Evolutionary conservation across 2,888 invertebrate species (phyloP).

Genomic region (Temnothorax unifasciatus): DNA sequence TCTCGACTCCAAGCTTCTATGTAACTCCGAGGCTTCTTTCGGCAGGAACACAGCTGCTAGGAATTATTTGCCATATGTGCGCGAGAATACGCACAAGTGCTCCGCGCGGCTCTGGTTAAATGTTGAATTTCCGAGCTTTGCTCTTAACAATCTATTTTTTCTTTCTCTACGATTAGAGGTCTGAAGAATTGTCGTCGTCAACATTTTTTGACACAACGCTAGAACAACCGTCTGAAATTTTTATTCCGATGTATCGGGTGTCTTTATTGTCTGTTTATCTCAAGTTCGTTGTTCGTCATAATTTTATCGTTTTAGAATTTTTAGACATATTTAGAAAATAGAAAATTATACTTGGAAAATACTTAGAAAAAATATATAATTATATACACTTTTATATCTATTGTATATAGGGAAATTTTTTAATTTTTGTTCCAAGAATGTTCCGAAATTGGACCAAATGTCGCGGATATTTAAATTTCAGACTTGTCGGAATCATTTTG

Average conservation of each 20-base stretch:
- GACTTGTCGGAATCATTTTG: not conserved
- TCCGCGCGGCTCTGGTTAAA: not conserved
- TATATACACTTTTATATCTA: not conserved
- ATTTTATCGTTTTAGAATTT: not conserved
- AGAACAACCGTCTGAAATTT: not conserved
- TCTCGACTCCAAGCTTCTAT: conserved; percentile 17
- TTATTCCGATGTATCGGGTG: not conserved
- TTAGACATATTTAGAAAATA: no score
- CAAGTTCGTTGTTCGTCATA: not conserved
- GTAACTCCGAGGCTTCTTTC: conserved; percentile 11
- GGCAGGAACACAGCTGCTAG: not conserved
- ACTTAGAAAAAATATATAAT: not conserved
- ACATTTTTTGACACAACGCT: no score
- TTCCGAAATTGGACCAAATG: not conserved
- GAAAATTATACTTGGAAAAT: no score
- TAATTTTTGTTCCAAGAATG: not conserved
- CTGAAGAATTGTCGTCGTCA: not conserved
- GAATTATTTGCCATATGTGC: not conserved
- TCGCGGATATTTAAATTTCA: not conserved
- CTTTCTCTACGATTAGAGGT: not conserved
- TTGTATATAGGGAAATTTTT: not conserved
- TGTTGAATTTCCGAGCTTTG: not conserved
- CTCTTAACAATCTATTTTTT: not conserved
- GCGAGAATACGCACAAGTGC: not conserved
- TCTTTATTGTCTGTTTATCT: not conserved